These are phyloP conservation scores for Sebastes nivosus DNA, from an alignment of 2,797 vertebrate genomes.

Conservation along the genomic window DNA sequence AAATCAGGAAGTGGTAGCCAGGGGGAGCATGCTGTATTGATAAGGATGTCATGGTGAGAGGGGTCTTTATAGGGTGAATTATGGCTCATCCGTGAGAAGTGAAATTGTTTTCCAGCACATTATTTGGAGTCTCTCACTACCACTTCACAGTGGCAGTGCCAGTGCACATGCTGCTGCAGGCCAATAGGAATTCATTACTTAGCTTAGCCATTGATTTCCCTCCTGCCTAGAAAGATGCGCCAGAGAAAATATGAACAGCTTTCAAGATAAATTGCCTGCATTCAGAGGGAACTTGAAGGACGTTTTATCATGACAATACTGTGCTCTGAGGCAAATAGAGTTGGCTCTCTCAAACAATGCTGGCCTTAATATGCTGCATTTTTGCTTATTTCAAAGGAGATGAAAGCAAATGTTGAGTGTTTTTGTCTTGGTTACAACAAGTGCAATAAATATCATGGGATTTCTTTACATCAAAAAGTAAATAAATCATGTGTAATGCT, in stretches of 20 bases:
- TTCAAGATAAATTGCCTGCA: constrained; percentile 55
- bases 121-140: constrained; percentile 32
- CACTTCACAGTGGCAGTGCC: constrained; percentile 50
- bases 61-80: constrained; percentile 50
- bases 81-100: constrained; percentile 41
- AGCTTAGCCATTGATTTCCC: constrained; percentile 67
- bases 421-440: neutral
- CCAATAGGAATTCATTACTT: constrained; percentile 66
- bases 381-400: neutral
- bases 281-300: constrained; percentile 51
- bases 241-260: constrained; percentile 55
- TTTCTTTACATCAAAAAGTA: neutral
- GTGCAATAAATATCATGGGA: neutral
- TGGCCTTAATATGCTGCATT: neutral
- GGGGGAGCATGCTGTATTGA: constrained; percentile 32
- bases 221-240: constrained; percentile 35
- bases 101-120: constrained; percentile 54
- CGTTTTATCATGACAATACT: constrained; percentile 47
- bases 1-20: constrained; percentile 32
- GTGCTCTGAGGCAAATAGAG: constrained; percentile 22
- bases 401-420: neutral
- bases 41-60: constrained; percentile 36
- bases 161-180: constrained; percentile 35
- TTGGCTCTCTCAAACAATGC: constrained; percentile 4
- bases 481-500: neutral